Evolutionary conservation across 2,113 vertebrate species (phyloP), one percentile per base, ranked within the genome.

Genomic region (Chaetops frenatus): DNA sequence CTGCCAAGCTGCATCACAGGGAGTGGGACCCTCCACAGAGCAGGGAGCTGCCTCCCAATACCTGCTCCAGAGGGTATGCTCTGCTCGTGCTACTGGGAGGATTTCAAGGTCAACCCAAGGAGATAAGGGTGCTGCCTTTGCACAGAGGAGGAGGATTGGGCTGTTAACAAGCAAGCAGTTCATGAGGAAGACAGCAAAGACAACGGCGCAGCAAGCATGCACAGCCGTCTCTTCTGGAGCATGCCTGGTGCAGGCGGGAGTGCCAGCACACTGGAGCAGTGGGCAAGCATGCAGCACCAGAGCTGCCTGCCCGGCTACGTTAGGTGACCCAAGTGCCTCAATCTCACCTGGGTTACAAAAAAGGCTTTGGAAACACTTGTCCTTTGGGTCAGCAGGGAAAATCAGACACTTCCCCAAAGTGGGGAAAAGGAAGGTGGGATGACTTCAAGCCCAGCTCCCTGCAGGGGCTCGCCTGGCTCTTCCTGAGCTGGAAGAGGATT

Each of bases 221-320:
- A 45, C n/a, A 27, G 4, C 36, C 0, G 0, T 16, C 20, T n/a
- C 12, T 51, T 31, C 81, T 18, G 24, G 4, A 60, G 85, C 58
- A 15, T 3, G n/a, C 67, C 31, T 9, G 4, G 66, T 20, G 13
- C 7, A 3, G 84, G 40, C 0, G 0, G 62, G 12, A 71, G 50
- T 2, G 4, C 60, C 0, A 1, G 56, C 42, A 60, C 2, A 22
- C 62, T 12, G 1, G 42, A n/a, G 48, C 25, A 1, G 9, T 6
- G 3, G 79, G 47, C 44, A 45, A 57, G 33, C 20, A 3, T 0
- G 35, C 5, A 2, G 40, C 65, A 33, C 42, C 2, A 10, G 38
- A 36, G 48, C 38, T 35, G 50, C 5, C 56, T 38, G 24, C 36
- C 33, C 0, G 0, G 24, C 40, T 11, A 9, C n/a, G 24, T 48